Percentiles rank a stretch among this genome's conserved stretches.
Evolutionary conservation across 2,113 vertebrate genomes (phyloP).

Genomic region (Phrynocephalus versicolor): DNA sequence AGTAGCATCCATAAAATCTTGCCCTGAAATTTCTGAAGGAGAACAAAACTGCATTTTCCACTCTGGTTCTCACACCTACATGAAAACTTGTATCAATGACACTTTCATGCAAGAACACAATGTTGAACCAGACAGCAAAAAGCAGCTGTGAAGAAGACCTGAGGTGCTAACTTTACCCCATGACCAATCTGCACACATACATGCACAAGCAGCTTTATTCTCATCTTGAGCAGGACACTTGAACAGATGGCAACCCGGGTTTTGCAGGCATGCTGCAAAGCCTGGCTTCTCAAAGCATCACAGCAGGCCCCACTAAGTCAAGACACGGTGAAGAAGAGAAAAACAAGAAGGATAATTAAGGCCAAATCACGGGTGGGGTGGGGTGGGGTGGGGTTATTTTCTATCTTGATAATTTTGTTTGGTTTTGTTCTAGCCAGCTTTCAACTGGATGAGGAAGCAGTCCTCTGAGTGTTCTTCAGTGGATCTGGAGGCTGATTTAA

Average conservation of each 20-base stretch:
- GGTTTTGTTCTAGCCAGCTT: background rate
- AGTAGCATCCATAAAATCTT: conserved; percentile 25
- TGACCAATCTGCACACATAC: background rate
- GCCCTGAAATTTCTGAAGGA: conserved; percentile 41
- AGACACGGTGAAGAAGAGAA: background rate
- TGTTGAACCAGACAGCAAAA: conserved; percentile 30
- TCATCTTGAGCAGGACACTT: background rate
- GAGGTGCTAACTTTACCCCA: background rate
- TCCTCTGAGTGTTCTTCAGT: background rate
- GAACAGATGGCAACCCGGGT: background rate
- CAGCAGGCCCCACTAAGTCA: background rate
- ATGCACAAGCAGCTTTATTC: background rate
- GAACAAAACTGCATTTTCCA: conserved; percentile 26
- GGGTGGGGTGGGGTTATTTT: background rate
- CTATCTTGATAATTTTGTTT: background rate
- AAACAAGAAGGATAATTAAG: background rate
- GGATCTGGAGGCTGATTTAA: background rate
- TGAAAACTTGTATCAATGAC: background rate
- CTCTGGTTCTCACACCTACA: conserved; percentile 1
- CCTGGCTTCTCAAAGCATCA: background rate
- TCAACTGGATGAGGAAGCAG: background rate
- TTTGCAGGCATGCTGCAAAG: background rate
- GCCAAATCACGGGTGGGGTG: background rate
- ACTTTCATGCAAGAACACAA: background rate
- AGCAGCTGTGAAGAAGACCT: background rate